Percentiles rank a stretch among this genome's conserved stretches.
phyloP scores from a whole-genome alignment of 2,797 vertebrate genomes.

The Anguilla marmorata region DNA sequence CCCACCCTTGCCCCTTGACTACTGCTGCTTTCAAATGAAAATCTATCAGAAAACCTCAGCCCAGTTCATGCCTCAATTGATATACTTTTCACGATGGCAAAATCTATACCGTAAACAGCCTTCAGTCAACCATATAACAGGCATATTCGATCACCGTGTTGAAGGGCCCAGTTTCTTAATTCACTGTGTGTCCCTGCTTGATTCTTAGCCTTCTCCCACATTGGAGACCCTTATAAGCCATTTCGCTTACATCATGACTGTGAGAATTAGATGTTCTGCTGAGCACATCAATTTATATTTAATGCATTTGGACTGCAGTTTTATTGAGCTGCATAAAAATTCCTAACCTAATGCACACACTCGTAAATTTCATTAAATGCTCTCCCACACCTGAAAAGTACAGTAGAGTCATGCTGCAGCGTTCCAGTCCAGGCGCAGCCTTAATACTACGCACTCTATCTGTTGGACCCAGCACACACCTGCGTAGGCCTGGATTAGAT shows the following conservation, averaged over 20 bases:
- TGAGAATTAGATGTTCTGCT: conserved; percentile 29
- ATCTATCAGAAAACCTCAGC: conserved; percentile 7
- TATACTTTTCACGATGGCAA: conserved; percentile 18
- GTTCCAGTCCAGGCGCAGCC: background rate
- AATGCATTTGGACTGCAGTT: conserved; percentile 29
- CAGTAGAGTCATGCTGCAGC: background rate
- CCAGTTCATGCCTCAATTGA: conserved; percentile 25
- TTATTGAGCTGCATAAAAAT: conserved; percentile 26
- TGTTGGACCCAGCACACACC: too few species aligned
- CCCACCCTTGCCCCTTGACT: conserved; percentile 19
- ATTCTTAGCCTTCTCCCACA: conserved; percentile 1
- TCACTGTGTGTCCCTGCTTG: background rate
- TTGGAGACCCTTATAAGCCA: conserved; percentile 14
- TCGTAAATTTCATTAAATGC: conserved; percentile 23
- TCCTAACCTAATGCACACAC: background rate
- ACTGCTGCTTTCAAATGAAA: conserved; percentile 22
- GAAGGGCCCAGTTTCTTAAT: conserved; percentile 19
- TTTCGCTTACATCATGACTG: conserved; percentile 15
- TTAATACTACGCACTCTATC: background rate
- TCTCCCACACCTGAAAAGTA: background rate
- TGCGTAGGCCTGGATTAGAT: conserved; percentile 30
- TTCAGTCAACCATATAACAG: conserved; percentile 31
- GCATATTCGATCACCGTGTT: background rate
- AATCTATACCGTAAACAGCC: conserved; percentile 22
- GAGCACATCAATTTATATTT: conserved; percentile 30